Base-by-base conservation (phyloP, 2,113 vertebrate species). In the Platysternon megacephalum region DNA sequence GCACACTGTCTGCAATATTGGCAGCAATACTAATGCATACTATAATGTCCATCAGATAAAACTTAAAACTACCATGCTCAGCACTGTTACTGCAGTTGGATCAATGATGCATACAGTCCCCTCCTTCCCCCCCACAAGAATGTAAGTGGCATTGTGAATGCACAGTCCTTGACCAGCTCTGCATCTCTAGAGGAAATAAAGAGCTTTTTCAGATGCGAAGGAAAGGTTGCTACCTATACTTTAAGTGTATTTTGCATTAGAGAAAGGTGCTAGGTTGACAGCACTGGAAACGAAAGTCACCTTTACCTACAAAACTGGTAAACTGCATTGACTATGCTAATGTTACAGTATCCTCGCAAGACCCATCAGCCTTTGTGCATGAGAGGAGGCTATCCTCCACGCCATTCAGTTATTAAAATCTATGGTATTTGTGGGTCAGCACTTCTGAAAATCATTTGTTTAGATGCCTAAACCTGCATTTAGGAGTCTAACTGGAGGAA, bases 391-490 rank as follows among this genome's bases (percentile, higher is more conserved):
- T 81, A 22, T 81, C 85, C 92, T n/a, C 68, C 85, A 17, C 48
- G 26, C 17, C 10, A 29, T 94, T 68, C 8, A 68, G 1, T 85
- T 1, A 0, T 44, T 90, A 87, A 53, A 32, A 51, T 91, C 86
- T 94, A 48, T 88, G 82, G 93, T 68, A 88, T 95, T 96, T 95
- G 74, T 92, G 94, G 95, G 94, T 94, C 95, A 93, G 56, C 49
- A 76, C 28, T 86, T 89, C 84, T 88, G 76, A 82, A 94, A 91
- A 91, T 53, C 2, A 68, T n/a, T 68, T 68, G 17, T 35, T 68
- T 68, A 19, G 35, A 35, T 19, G 61, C 61, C 61, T n/a, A n/a
- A 9, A n/a, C 17, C 35, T 21, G 61, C 61, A 21, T 68, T 68
- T 68, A 6, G 79, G 53, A 93, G n/a, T 42, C 76, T 81, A 84